These are phyloP conservation scores for Pararge aegeria DNA, from an alignment of 1,140 invertebrate genomes.

Conservation along the genomic window DNA sequence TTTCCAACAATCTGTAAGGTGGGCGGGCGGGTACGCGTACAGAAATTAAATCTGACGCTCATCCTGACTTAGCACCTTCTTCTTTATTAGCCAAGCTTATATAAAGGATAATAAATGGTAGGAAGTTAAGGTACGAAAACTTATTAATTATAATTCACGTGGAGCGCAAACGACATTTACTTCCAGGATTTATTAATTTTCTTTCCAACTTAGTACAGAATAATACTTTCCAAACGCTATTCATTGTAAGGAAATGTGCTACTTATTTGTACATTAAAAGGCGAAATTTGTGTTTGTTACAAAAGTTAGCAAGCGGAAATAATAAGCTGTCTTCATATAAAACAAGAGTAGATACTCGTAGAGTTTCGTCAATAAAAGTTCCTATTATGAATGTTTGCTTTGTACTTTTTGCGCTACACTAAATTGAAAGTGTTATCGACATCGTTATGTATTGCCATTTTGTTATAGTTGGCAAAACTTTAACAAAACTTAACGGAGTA, in stretches of 20 bases:
- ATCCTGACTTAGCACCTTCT: background rate
- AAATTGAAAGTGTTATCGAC: no score
- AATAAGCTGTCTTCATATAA: background rate
- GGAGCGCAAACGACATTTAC: slow-evolving; percentile 2
- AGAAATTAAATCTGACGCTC: background rate
- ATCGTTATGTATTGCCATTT: no score
- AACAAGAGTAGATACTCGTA: no score
- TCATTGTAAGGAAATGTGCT: background rate
- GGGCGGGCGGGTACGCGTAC: background rate
- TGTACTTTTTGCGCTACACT: no score
- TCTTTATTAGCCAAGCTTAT: background rate
- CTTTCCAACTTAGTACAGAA: background rate
- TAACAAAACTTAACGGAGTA: no score
- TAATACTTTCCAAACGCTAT: background rate
- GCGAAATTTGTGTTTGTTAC: background rate
- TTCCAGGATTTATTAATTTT: background rate
- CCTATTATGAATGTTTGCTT: background rate
- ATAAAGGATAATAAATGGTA: slow-evolving; percentile 3
- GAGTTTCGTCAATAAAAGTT: background rate
- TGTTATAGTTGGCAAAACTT: no score
- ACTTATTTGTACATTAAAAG: background rate
- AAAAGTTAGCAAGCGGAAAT: background rate
- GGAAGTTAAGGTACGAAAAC: background rate
- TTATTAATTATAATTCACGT: background rate
- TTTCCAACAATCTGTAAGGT: background rate